phyloP scores from a whole-genome alignment of 2,888 invertebrate genomes.

The Blomia tropicalis region DNA sequence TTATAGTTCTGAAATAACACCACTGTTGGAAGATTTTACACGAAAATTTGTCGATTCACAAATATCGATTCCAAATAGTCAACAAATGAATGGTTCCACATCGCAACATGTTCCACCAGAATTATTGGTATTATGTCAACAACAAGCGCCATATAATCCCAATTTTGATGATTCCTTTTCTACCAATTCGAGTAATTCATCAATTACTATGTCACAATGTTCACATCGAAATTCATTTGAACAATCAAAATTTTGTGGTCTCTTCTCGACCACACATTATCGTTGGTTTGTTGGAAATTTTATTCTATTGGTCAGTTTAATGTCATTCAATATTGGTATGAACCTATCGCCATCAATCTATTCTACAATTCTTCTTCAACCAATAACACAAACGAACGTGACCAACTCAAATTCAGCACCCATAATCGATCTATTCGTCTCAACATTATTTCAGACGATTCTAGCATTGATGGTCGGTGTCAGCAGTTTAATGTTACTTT shows the following conservation, averaged over 20 bases:
- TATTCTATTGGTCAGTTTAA: background rate
- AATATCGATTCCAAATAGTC: background rate
- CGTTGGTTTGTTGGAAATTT: background rate
- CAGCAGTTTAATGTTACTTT: constrained; percentile 1
- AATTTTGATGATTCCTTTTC: background rate
- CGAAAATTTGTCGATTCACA: constrained; percentile 7
- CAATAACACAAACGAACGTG: background rate
- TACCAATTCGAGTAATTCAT: background rate
- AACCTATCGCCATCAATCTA: background rate
- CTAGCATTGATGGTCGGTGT: background rate
- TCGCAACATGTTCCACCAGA: constrained; percentile 8
- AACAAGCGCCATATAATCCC: constrained; percentile 12
- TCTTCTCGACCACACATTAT: background rate
- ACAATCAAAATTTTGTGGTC: background rate
- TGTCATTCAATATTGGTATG: background rate
- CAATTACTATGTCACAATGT: background rate
- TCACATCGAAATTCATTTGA: background rate
- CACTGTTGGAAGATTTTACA: constrained; percentile 15
- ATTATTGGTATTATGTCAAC: background rate
- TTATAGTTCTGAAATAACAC: constrained; percentile 3
- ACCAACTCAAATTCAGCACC: background rate
- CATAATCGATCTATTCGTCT: background rate
- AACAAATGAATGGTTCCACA: background rate
- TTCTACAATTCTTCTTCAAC: background rate
- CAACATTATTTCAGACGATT: background rate